Evolutionary conservation across 2,113 vertebrate species (phyloP).

Genomic region (Barnardius zonarius): DNA sequence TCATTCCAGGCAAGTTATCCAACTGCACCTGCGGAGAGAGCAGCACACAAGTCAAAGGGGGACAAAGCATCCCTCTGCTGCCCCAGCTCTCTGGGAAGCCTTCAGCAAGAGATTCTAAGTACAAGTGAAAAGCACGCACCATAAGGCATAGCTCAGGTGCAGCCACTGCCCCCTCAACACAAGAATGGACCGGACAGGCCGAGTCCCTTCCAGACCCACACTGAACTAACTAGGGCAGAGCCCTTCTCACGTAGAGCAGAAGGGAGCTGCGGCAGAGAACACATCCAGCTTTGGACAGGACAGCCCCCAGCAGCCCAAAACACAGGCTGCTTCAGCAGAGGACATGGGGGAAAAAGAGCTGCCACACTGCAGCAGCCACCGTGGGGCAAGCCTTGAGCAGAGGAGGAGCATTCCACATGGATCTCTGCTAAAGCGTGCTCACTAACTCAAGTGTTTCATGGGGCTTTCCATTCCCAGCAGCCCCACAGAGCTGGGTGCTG

Average conservation of each 20-base stretch:
- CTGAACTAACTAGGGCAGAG: background rate
- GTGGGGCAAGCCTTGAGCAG: rapidly evolving
- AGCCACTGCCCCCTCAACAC: background rate
- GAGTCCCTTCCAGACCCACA: background rate
- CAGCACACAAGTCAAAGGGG: background rate
- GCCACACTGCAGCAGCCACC: background rate
- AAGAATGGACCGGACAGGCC: rapidly evolving
- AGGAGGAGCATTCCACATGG: rapidly evolving
- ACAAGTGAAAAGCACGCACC: background rate
- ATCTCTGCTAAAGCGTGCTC: background rate
- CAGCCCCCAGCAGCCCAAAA: background rate
- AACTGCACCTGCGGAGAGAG: slow-evolving; percentile 83
- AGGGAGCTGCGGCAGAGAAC: background rate
- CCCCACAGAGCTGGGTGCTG: background rate
- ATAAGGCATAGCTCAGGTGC: background rate
- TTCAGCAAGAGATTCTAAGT: background rate
- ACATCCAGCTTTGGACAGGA: background rate
- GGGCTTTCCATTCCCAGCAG: background rate
- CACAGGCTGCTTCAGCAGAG: background rate
- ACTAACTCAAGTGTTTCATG: background rate
- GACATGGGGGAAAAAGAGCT: background rate
- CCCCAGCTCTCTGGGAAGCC: background rate
- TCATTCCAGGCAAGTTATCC: slow-evolving; percentile 94
- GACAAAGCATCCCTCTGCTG: background rate
- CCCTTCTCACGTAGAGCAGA: background rate